These are phyloP conservation scores for Drosophila bipectinata DNA, from an alignment of 1,140 invertebrate species.

Conservation along the genomic window DNA sequence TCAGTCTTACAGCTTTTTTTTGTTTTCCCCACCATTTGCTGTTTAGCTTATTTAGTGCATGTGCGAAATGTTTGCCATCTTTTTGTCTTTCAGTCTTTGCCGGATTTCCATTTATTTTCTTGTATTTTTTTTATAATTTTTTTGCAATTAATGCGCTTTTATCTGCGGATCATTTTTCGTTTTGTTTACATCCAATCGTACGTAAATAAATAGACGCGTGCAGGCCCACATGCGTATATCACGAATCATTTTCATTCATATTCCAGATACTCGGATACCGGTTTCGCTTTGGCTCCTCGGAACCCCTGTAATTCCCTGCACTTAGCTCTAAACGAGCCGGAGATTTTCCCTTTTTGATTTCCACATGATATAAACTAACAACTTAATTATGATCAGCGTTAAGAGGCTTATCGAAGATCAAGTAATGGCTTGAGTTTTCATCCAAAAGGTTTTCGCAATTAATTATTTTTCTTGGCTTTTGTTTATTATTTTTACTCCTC, in stretches of 20 bases:
- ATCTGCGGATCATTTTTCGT: conserved; percentile 53
- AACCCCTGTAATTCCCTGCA: not conserved
- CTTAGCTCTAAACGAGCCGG: not conserved
- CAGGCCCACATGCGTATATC: conserved; percentile 26
- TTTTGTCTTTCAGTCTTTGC: conserved; percentile 14
- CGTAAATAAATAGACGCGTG: conserved; percentile 62
- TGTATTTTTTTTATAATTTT: conserved; percentile 8
- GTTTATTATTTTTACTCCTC: not conserved
- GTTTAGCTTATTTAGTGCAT: conserved; percentile 31
- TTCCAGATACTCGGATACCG: conserved; percentile 16
- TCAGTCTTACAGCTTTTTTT: conserved; percentile 8
- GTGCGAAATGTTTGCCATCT: conserved; percentile 40
- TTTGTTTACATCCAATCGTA: conserved; percentile 75
- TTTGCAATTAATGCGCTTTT: conserved; percentile 73
- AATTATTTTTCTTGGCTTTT: conserved; percentile 1
- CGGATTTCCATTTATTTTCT: conserved; percentile 1
- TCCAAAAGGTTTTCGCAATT: no score
- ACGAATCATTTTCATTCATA: conserved; percentile 43
- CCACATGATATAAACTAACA: not conserved
- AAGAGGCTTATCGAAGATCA: not conserved
- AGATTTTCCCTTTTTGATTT: conserved; percentile 1
- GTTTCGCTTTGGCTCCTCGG: conserved; percentile 10
- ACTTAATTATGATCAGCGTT: not conserved
- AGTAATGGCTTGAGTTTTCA: not conserved
- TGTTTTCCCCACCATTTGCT: conserved; percentile 11